Evolutionary conservation across 2,113 vertebrate genomes (phyloP), one percentile per base, ranked within the genome.

Genomic region (Formicarius rufipectus): DNA sequence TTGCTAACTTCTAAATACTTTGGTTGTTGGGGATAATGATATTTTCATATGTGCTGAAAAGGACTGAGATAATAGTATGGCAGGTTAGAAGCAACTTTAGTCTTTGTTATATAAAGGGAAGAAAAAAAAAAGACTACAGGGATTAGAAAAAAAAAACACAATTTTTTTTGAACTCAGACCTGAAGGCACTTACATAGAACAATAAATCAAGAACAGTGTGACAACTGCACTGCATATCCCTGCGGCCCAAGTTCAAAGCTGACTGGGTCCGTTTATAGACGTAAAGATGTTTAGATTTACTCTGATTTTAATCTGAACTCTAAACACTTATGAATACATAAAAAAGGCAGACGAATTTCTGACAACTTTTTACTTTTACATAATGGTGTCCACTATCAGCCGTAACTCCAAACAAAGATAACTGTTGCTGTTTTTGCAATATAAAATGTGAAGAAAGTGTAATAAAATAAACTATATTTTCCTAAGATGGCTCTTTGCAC

Each of bases 91-190:
- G 72, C 18, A 72, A 58, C 4, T 11, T 39, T 33, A 62, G 6
- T 59, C 35, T 50, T 63, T 55, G 3, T 17, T 42, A 37, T 2
- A 74, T 0, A 1, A 30, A 83, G 5, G 2, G 14, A 23, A 63
- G 42, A 21, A 31, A 58, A 53, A 33, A n/a, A 49, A 13, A 3
- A 7, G 47, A 60, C 30, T 73, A 6, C 20, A 84, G 12, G 2
- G 2, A 55, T 7, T 37, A 44, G 12, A 15, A 83, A 55, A 73
- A 50, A 3, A 25, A 50, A 45, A 45, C 17, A 19, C 17, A 21
- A 5, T 3, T 5, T 24, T 77, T 39, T 15, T 1, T 9, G 77
- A 77, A 55, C 40, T 82, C 7, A 25, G 22, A 73, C 47, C 59
- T 12, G 19, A 80, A 75, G 25, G 21, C 47, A 64, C 15, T 67